These are phyloP conservation scores for Mastigias papua DNA, from an alignment of 30 jellyfish, hydroid and myxozoan species.

Conservation along the genomic window DNA sequence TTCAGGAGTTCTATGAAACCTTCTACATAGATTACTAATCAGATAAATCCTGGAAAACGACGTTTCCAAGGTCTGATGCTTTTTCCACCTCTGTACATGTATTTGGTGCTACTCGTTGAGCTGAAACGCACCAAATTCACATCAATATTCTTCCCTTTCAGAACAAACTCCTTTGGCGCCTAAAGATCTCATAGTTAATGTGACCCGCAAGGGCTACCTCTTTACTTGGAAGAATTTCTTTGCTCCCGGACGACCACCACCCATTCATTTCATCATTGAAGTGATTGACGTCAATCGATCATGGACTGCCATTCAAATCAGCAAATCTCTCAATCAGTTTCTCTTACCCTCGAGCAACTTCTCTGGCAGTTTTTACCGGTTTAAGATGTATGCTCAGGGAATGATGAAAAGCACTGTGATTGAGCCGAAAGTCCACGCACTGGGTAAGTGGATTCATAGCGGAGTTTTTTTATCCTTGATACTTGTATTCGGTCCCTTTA, in stretches of 20 bases:
- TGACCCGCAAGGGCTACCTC: slow-evolving; percentile 71
- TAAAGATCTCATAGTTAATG: slow-evolving; percentile 63
- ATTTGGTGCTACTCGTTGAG: too few relatives aligned
- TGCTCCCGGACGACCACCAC: slow-evolving; percentile 96
- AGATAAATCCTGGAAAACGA: too few relatives aligned
- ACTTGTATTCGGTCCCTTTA: neutral
- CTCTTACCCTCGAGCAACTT: slow-evolving; percentile 12
- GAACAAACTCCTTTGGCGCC: slow-evolving; percentile 91
- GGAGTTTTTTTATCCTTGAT: too few relatives aligned
- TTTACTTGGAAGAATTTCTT: slow-evolving; percentile 72
- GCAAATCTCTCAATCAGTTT: slow-evolving; percentile 8
- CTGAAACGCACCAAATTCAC: too few relatives aligned
- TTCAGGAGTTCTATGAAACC: too few relatives aligned
- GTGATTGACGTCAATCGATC: slow-evolving; percentile 34
- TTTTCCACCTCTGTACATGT: too few relatives aligned
- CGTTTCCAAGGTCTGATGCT: too few relatives aligned
- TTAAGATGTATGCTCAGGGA: slow-evolving; percentile 78
- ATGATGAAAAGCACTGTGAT: slow-evolving; percentile 23
- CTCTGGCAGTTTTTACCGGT: neutral
- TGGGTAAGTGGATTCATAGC: neutral
- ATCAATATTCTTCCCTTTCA: too few relatives aligned
- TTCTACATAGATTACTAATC: too few relatives aligned
- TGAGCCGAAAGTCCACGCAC: slow-evolving; percentile 13
- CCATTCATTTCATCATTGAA: slow-evolving; percentile 48
- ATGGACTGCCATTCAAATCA: slow-evolving; percentile 53